These are phyloP conservation scores for Nothobranchius furzeri DNA, from an alignment of 2,113 vertebrate genomes.

Conservation along the genomic window DNA sequence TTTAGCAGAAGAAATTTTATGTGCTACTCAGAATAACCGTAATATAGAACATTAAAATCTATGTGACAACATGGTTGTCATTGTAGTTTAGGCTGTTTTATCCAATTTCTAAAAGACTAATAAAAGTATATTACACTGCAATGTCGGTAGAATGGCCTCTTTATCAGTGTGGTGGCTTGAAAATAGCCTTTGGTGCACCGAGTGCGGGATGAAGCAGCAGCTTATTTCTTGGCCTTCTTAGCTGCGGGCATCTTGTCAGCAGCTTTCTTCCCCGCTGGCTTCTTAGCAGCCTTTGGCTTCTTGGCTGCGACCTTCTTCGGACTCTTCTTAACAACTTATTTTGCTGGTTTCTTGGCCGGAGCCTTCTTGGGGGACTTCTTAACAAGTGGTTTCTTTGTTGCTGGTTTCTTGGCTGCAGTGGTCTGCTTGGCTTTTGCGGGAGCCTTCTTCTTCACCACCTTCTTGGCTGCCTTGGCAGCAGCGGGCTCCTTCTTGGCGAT, in stretches of 20 bases:
- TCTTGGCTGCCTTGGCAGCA: constrained; percentile 1
- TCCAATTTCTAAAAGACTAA: no score
- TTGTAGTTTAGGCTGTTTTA: no score
- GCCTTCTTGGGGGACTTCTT: constrained; percentile 22
- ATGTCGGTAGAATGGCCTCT: neutral
- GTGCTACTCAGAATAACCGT: no score
- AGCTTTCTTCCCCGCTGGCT: neutral
- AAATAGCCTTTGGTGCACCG: constrained; percentile 47
- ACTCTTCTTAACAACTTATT: constrained; percentile 9
- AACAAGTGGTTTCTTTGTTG: constrained; percentile 15
- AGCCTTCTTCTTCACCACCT: constrained; percentile 11
- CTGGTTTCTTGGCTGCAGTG: neutral
- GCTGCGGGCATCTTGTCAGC: constrained; percentile 5
- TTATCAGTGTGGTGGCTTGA: constrained; percentile 25
- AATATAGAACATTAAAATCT: no score
- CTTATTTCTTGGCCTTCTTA: constrained; percentile 32
- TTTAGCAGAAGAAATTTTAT: no score
- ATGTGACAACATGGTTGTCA: no score
- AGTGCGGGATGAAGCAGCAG: neutral
- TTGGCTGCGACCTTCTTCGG: constrained; percentile 9
- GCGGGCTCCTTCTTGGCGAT: constrained; percentile 25
- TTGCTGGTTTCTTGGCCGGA: neutral
- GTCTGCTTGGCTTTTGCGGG: neutral
- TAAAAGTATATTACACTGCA: no score
- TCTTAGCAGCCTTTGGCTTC: neutral